Evolutionary conservation across 2,113 vertebrate genomes (phyloP).

Genomic region (Eonycteris spelaea): DNA sequence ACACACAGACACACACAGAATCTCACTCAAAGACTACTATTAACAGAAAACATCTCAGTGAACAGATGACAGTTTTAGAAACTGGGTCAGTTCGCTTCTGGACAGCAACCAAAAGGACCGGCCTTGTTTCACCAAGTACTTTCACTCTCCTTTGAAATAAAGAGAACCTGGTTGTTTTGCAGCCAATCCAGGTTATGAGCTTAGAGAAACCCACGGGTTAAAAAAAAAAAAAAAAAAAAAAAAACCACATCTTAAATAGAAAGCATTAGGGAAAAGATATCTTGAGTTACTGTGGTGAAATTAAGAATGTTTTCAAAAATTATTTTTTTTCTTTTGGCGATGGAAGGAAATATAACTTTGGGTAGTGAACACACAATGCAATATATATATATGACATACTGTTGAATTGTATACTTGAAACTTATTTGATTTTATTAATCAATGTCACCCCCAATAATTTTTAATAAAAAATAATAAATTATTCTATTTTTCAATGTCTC

Average conservation of each 20-base stretch:
- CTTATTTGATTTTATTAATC: no score
- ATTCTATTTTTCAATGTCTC: constrained; percentile 28
- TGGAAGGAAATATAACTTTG: no score
- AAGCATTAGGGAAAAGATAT: not conserved
- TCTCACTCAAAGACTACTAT: not conserved
- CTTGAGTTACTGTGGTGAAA: not conserved
- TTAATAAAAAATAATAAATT: not conserved
- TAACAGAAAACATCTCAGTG: constrained; percentile 25
- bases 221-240: constrained; percentile 2
- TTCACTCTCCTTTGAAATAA: constrained; percentile 17
- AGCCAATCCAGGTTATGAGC: constrained; percentile 7
- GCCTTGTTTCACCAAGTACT: constrained; percentile 36
- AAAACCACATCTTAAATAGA: not conserved
- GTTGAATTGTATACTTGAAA: no score
- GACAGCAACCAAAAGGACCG: not conserved
- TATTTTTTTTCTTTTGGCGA: not conserved
- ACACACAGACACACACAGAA: not conserved
- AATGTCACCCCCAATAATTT: no score
- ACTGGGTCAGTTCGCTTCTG: constrained; percentile 45
- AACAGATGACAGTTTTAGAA: constrained; percentile 45
- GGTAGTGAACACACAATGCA: no score
- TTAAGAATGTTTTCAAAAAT: not conserved
- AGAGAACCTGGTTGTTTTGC: not conserved
- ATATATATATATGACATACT: no score
- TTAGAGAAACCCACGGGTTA: constrained; percentile 31